Conservation (phyloP, 1,140 invertebrate species). For the Philotrypesis tridentata region DNA sequence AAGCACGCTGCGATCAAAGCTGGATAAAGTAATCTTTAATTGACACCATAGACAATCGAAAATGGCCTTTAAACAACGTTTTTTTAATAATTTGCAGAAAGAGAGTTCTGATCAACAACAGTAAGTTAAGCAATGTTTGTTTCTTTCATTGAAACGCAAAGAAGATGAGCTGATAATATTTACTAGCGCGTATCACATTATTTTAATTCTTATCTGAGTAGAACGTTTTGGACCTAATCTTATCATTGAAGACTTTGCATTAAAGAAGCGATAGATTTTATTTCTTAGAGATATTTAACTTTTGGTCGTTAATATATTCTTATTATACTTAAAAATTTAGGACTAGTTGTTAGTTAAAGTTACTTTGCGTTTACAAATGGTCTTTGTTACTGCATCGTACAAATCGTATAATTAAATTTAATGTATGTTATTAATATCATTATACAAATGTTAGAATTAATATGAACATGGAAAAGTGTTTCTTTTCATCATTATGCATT, state of each 20-base stretch:
- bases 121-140: background rate
- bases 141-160: background rate
- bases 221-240: background rate
- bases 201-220: background rate
- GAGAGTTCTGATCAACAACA: background rate
- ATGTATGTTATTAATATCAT: background rate
- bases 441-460: background rate
- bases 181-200: background rate
- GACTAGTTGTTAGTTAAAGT: slow-evolving; percentile 7
- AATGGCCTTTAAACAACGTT: slow-evolving; percentile 40
- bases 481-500: background rate
- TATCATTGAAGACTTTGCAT: background rate
- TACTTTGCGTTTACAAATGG: background rate
- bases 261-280: background rate
- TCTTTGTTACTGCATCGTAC: background rate
- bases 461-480: too few species aligned
- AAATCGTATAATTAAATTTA: slow-evolving; percentile 12
- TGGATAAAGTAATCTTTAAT: slow-evolving; percentile 45
- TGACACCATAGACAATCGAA: slow-evolving; percentile 48
- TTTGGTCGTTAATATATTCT: background rate
- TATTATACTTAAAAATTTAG: background rate
- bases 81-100: background rate
- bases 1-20: slow-evolving; percentile 42
- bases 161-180: background rate
- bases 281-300: background rate